Percentiles rank a stretch among this genome's conserved stretches.
Conservation (phyloP, 92 coral and sea anemone genomes). For the Actinernus sp. region DNA sequence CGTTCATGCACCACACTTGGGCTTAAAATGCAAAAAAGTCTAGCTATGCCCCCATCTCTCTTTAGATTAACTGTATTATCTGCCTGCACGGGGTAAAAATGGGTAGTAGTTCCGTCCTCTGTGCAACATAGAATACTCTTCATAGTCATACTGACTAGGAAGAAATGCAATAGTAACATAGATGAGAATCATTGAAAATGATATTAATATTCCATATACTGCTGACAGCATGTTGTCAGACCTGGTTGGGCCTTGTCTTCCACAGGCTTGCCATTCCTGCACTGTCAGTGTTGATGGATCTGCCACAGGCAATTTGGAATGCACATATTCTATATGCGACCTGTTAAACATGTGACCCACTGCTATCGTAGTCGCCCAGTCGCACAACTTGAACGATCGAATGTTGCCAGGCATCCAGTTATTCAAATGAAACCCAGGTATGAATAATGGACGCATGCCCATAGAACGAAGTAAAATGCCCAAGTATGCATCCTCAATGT, state of each 20-base stretch:
- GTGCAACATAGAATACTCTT: neutral
- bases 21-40: too few relatives aligned
- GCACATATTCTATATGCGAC: constrained; percentile 15
- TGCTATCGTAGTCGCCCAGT: constrained; percentile 35
- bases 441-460: constrained; percentile 18
- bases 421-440: constrained; percentile 45
- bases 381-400: constrained; percentile 22
- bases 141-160: constrained; percentile 17
- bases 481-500: constrained; percentile 64
- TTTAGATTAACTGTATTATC: neutral
- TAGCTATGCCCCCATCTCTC: too few relatives aligned
- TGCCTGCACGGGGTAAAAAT: constrained; percentile 9
- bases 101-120: constrained; percentile 24
- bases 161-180: constrained; percentile 33
- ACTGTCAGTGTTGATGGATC: constrained; percentile 27
- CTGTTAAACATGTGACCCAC: constrained; percentile 35
- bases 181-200: constrained; percentile 18
- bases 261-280: constrained; percentile 19
- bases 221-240: constrained; percentile 19
- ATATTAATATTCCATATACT: constrained; percentile 26
- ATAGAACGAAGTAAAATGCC: constrained; percentile 52
- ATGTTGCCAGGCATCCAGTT: constrained; percentile 13
- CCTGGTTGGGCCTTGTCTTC: neutral
- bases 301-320: constrained; percentile 5
- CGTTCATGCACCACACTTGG: too few relatives aligned